phyloP scores from a whole-genome alignment of 2,113 vertebrate genomes.

The Acanthochromis polyacanthus region DNA sequence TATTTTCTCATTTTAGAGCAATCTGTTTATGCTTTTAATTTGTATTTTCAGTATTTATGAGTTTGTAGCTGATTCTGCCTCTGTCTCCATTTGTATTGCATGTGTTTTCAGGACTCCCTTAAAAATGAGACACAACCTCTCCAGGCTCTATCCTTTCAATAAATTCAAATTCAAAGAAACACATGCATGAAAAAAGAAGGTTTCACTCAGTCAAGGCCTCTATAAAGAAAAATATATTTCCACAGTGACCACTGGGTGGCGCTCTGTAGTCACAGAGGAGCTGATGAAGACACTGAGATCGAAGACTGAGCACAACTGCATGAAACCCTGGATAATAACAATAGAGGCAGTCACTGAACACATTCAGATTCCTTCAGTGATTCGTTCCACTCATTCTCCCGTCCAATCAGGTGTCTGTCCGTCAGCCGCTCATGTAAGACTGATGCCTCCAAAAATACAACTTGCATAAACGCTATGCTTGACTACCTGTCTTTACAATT shows the following conservation, averaged over 20 bases:
- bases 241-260: constrained; percentile 67
- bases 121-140: too few species aligned
- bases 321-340: constrained; percentile 12
- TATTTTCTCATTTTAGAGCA: too few species aligned
- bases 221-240: not conserved
- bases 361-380: constrained; percentile 6
- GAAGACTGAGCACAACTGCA: not conserved
- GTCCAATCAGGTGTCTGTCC: constrained; percentile 22
- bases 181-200: too few species aligned
- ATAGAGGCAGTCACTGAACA: constrained; percentile 10
- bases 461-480: constrained; percentile 43
- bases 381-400: constrained; percentile 12
- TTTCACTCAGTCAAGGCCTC: not conserved
- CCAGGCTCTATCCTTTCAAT: too few species aligned
- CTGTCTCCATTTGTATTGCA: too few species aligned
- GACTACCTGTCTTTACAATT: constrained; percentile 35
- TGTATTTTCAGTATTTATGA: too few species aligned
- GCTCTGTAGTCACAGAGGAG: constrained; percentile 41
- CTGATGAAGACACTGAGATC: constrained; percentile 4
- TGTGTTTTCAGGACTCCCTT: too few species aligned
- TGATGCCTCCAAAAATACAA: constrained; percentile 35
- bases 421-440: constrained; percentile 34
- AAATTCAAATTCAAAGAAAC: too few species aligned
- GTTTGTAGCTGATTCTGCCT: too few species aligned
- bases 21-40: too few species aligned